phyloP scores from a whole-genome alignment of 92 coral and sea anemone genomes.

The Metridium senile region DNA sequence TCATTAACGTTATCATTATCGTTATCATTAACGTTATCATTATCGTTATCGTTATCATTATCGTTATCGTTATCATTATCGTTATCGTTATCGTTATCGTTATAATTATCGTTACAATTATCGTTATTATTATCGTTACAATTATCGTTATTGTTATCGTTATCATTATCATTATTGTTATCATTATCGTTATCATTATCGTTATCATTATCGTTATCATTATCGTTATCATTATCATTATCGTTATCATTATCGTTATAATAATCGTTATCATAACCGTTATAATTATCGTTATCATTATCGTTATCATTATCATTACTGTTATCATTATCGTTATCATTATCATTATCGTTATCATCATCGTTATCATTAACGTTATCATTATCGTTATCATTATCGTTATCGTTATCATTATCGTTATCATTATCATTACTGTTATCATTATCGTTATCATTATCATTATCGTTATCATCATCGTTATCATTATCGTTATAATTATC shows the following conservation, averaged over 20 bases:
- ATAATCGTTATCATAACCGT: not conserved
- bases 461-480: not conserved
- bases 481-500: no score
- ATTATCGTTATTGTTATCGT: not conserved
- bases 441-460: not conserved
- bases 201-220: no score
- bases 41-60: not conserved
- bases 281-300: no score
- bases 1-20: not conserved
- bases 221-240: not conserved
- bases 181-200: not conserved
- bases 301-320: no score
- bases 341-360: not conserved
- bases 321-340: not conserved
- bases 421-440: not conserved
- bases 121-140: not conserved
- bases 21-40: no score
- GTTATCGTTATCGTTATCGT: not conserved
- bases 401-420: not conserved
- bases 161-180: not conserved
- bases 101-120: no score
- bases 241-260: not conserved
- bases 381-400: not conserved
- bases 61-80: not conserved
- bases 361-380: not conserved